A percentile compares a stretch with the other conserved stretches of the same genome.
These are phyloP conservation scores for Bembecia ichneumoniformis DNA, from an alignment of 2,888 invertebrate genomes.

Conservation along the genomic window DNA sequence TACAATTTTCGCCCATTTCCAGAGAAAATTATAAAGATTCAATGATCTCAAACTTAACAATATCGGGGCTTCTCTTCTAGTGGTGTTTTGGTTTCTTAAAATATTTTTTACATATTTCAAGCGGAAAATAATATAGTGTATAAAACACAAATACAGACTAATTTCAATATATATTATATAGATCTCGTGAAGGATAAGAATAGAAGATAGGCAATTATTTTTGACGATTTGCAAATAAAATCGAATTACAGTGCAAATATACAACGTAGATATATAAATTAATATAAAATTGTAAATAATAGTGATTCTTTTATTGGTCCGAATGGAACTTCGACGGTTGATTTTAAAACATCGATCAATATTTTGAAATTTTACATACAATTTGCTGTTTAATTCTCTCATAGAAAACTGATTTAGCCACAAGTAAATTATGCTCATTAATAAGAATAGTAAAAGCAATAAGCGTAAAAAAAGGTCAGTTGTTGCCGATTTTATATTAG, in stretches of 20 bases:
- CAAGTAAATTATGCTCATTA: neutral
- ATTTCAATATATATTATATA: conserved; percentile 16
- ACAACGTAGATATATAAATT: neutral
- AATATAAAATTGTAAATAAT: neutral
- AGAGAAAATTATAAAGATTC: too few species aligned
- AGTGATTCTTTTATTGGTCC: neutral
- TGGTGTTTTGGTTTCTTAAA: conserved; percentile 10
- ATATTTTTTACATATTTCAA: conserved; percentile 26
- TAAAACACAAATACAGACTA: conserved; percentile 20
- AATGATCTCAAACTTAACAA: too few species aligned
- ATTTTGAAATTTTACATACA: conserved; percentile 45
- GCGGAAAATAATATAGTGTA: conserved; percentile 24
- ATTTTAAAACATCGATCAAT: conserved; percentile 23
- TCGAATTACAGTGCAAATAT: neutral
- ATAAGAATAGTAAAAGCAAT: neutral
- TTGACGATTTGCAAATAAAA: neutral
- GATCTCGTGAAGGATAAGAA: neutral
- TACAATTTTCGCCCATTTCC: neutral
- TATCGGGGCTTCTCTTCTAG: too few species aligned
- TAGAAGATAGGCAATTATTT: neutral
- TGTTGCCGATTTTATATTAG: neutral
- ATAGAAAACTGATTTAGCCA: neutral
- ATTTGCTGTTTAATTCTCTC: conserved; percentile 16
- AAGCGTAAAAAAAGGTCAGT: neutral
- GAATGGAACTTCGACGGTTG: neutral